phyloP scores from a whole-genome alignment of 2,888 invertebrate species.

The Chironomus tentans region DNA sequence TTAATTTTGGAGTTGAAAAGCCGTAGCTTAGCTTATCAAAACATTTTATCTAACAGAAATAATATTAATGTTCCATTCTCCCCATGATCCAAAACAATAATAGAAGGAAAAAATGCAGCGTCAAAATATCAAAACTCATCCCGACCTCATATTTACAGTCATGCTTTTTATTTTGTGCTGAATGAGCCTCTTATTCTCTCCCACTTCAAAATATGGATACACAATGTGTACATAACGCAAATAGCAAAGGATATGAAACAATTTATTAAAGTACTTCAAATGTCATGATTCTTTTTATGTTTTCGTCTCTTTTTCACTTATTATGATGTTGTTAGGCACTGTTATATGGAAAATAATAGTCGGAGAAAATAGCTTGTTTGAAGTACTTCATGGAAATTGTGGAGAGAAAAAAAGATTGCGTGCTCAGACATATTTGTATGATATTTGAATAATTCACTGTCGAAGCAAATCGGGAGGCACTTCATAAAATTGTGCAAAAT shows the following conservation, averaged over 20 bases:
- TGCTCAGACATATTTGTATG: conserved; percentile 9
- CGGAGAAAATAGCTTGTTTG: neutral
- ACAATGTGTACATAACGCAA: neutral
- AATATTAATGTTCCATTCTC: neutral
- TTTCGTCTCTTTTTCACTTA: neutral
- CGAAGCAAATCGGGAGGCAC: neutral
- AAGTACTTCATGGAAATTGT: neutral
- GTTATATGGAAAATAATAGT: neutral
- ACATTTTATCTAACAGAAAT: too few relatives aligned
- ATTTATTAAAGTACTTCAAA: conserved; percentile 18
- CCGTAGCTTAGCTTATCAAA: too few relatives aligned
- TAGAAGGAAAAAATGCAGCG: neutral
- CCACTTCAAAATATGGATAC: neutral
- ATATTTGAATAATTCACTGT: neutral
- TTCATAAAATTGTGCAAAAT: neutral
- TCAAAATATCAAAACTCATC: neutral
- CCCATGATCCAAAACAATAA: neutral
- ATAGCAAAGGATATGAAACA: conserved; percentile 4
- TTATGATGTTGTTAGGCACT: neutral
- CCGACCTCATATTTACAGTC: too few relatives aligned
- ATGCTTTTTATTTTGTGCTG: neutral
- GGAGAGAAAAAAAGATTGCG: neutral
- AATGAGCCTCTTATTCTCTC: neutral
- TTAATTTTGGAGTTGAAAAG: neutral
- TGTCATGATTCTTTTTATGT: conserved; percentile 14